phyloP scores from a whole-genome alignment of 2,888 invertebrate species.

The Tetramorium bicarinatum region DNA sequence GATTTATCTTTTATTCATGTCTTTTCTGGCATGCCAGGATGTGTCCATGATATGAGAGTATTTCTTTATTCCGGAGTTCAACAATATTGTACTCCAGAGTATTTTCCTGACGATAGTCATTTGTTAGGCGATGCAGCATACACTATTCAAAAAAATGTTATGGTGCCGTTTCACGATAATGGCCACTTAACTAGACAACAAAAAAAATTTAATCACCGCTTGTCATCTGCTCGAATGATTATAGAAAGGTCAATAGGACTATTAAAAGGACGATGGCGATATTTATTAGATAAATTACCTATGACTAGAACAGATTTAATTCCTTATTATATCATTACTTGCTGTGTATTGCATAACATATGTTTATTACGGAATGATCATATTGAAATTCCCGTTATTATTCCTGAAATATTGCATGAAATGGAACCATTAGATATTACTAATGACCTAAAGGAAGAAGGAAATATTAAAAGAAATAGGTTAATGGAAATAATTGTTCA shows the following conservation, averaged over 20 bases:
- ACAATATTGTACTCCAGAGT: constrained; percentile 24
- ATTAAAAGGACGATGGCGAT: constrained; percentile 31
- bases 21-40: constrained; percentile 17
- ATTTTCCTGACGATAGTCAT: constrained; percentile 14
- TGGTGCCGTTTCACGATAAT: constrained; percentile 16
- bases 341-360: constrained; percentile 35
- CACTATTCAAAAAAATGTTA: constrained; percentile 11
- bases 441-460: background rate
- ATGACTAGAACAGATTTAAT: constrained; percentile 52
- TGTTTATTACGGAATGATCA: constrained; percentile 39
- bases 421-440: background rate
- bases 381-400: constrained; percentile 29
- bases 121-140: constrained; percentile 22
- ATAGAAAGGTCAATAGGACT: constrained; percentile 23
- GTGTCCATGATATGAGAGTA: constrained; percentile 18
- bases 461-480: constrained; percentile 8
- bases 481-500: constrained; percentile 8
- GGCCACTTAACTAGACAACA: constrained; percentile 25
- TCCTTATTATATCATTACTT: constrained; percentile 43
- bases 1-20: constrained; percentile 29
- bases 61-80: constrained; percentile 23
- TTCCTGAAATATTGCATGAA: constrained; percentile 1
- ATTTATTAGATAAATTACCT: constrained; percentile 49
- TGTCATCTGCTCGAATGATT: constrained; percentile 15
- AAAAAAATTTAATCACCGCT: constrained; percentile 21